Evolutionary conservation across 1,140 invertebrate genomes (phyloP).

Genomic region (Procambarus clarkii): DNA sequence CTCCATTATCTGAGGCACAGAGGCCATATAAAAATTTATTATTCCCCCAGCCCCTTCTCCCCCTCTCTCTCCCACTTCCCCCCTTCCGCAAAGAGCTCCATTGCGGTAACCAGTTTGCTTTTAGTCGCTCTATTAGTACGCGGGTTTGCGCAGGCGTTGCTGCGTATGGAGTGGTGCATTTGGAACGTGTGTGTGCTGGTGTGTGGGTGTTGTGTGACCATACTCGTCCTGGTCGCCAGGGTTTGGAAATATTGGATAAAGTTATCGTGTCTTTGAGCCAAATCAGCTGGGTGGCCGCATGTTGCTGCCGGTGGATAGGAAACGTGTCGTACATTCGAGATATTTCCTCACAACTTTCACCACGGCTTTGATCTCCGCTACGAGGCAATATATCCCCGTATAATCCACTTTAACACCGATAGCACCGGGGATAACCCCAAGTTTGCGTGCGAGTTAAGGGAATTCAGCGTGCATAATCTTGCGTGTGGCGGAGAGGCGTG

Average conservation of each 20-base stretch:
- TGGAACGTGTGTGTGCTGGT: background rate
- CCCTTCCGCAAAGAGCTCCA: slow-evolving; percentile 65
- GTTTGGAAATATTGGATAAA: slow-evolving; percentile 39
- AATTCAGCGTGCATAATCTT: slow-evolving; percentile 31
- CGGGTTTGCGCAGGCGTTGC: background rate
- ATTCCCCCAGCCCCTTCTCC: slow-evolving; percentile 51
- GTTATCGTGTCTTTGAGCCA: slow-evolving; percentile 50
- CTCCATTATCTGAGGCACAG: slow-evolving; percentile 70
- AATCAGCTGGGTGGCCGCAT: slow-evolving; percentile 69
- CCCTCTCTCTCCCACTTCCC: slow-evolving; percentile 24
- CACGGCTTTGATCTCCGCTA: too few species aligned
- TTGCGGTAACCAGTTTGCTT: slow-evolving; percentile 41
- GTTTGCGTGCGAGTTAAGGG: too few species aligned
- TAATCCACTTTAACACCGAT: too few species aligned
- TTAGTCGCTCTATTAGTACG: slow-evolving; percentile 12
- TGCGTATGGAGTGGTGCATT: background rate
- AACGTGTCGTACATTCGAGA: slow-evolving; percentile 41
- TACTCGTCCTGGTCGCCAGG: slow-evolving; percentile 10
- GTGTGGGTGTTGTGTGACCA: background rate
- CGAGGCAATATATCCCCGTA: too few species aligned
- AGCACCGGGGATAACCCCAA: too few species aligned
- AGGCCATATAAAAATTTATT: slow-evolving; percentile 72
- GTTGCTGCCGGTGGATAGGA: slow-evolving; percentile 47
- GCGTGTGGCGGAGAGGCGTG: slow-evolving; percentile 35
- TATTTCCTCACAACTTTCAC: background rate